Evolutionary conservation across 2,797 vertebrate genomes (phyloP).

Genomic region (Tamandua tetradactyla): DNA sequence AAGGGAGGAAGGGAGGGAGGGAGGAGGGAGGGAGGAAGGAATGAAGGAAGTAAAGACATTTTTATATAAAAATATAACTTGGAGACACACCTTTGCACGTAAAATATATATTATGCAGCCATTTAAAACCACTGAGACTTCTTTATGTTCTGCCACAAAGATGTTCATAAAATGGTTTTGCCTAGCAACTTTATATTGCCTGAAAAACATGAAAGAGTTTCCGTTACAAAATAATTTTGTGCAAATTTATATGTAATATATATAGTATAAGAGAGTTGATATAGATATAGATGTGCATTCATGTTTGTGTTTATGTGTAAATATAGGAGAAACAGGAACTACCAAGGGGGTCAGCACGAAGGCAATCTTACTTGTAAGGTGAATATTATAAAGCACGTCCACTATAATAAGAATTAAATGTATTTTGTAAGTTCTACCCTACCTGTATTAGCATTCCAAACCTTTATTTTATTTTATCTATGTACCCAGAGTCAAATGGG

Average conservation of each 20-base stretch:
- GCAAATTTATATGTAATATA: not conserved
- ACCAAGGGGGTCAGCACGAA: not conserved
- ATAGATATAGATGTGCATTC: not conserved
- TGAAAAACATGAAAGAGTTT: not conserved
- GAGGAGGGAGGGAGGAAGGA: too few species aligned
- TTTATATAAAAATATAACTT: conserved; percentile 23
- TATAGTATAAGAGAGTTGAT: not conserved
- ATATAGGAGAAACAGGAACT: not conserved
- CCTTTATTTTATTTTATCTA: not conserved
- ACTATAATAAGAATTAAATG: not conserved
- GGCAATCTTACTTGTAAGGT: not conserved
- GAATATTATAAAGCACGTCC: not conserved
- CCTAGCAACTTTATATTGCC: not conserved
- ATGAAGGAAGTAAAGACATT: not conserved
- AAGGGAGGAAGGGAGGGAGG: too few species aligned
- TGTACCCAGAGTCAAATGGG: not conserved
- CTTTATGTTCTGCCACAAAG: not conserved
- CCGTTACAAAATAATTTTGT: not conserved
- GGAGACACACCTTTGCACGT: not conserved
- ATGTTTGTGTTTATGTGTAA: not conserved
- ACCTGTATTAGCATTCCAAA: not conserved
- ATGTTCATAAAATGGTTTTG: not conserved
- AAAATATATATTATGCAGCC: not conserved
- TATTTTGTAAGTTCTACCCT: not conserved
- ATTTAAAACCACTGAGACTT: not conserved